Evolutionary conservation across 2,888 invertebrate genomes (phyloP).

Genomic region (Entomobrya multifasciata): DNA sequence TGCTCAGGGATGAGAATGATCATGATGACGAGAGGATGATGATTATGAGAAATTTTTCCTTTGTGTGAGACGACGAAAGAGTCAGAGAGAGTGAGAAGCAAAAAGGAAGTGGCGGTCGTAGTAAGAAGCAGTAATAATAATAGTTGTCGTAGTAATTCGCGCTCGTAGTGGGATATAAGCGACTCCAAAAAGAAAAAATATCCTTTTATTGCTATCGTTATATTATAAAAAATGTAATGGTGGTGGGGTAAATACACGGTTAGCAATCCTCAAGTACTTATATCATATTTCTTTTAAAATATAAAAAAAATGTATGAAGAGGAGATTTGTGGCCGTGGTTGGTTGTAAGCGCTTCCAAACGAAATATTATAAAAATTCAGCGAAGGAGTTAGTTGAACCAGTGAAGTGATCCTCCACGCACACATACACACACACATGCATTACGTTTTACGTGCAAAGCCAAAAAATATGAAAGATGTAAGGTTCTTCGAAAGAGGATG

Average conservation of each 20-base stretch:
- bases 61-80: no score
- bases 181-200: neutral
- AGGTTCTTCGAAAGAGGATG: constrained; percentile 22
- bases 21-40: constrained; percentile 11
- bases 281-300: neutral
- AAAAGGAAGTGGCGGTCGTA: constrained; percentile 1
- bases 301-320: neutral
- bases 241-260: neutral
- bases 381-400: neutral
- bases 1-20: constrained; percentile 55
- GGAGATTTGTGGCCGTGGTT: constrained; percentile 51
- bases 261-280: no score
- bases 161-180: neutral
- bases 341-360: neutral
- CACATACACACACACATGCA: no score
- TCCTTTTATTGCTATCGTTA: neutral
- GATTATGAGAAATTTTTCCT: neutral
- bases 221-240: neutral
- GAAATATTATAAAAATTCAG: no score
- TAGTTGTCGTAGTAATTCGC: neutral
- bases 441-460: neutral
- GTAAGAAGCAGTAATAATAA: constrained; percentile 26
- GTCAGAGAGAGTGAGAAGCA: constrained; percentile 2
- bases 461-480: neutral
- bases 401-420: no score